Base-by-base conservation (phyloP, 2,797 vertebrate species). In the Etheostoma nigrum region DNA sequence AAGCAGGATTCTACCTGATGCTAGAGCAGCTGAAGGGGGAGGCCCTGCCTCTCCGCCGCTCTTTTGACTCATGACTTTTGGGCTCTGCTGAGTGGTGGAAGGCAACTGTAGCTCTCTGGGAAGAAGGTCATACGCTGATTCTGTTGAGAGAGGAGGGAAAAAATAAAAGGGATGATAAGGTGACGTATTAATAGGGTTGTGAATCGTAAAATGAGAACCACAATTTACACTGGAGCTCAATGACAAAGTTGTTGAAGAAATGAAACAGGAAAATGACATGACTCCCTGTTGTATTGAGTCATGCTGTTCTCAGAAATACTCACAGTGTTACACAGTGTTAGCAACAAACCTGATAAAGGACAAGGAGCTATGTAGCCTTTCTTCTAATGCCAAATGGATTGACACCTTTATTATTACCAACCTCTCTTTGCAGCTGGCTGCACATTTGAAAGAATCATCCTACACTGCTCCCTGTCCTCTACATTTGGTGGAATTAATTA, bases 71-170 rank as follows among this genome's bases (percentile, higher is more conserved):
- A 99, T 99, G 94, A 95, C 95, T 93, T 96, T 95, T 92, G 93
- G 93, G 82, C 92, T 95, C 89, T 94, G 95, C 89, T 97, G 96
- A 93, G 92, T 94, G 89, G 95, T 95, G 90, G 95, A 95, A 87
- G 96, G 96, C 91, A 98, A 95, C 95, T 97, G 97, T 93, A 98
- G 94, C 95, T 98, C 97, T 95, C 96, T 97, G 86, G 96, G 97
- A 92, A 98, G 97, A 96, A 98, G 97, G 93, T 99, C 97, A 98
- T 98, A 99, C 92, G 97, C 97, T 76, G 96, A 97, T 92, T 98
- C 98, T 99, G 91, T 80, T 72, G 62, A 74, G 45, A 84, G 69
- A 45, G 44, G 53, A 70, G 72, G 55, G 51, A 49, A 55, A 4
- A 59, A 55, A 67, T 60, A 21, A 74, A 79, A 78, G 9, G 27